Base-by-base conservation (phyloP, 2,113 vertebrate species). In the Monopterus albus region DNA sequence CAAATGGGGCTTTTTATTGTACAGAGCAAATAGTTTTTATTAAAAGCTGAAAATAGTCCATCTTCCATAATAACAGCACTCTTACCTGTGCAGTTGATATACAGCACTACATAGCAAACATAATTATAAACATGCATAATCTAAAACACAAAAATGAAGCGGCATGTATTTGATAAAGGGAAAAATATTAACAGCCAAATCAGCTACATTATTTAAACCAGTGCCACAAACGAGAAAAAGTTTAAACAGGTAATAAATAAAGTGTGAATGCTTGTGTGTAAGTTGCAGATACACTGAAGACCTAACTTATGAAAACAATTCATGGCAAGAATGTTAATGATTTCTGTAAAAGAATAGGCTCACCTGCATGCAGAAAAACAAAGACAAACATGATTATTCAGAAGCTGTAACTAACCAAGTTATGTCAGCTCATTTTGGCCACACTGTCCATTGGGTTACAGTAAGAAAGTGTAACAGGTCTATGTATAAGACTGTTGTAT, bases 121-220 rank as follows among this genome's bases (percentile, higher is more conserved):
- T 31, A 78, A 73, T 57, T 46, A 71, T 52, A 61, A 75, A 85
- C 80, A 89, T 88, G 83, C 90, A 87, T 75, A 82, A 60, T 67
- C 45, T 62, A 78, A 75, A 71, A 80, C 36, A 51, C 40, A 42
- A 31, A 75, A 75, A 69, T 71, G 18, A 80, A 72, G 68, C 31
- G 67, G 66, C 39, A 52, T 56, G 18, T 39, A 39, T 40, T 46
- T 55, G 68, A 81, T 53, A 80, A 39, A 61, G 28, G 53, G 57
- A 46, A 59, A 81, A 79, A 58, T 66, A 71, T 36, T 7, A 76
- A 76, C 58, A 83, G 82, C 75, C 66, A 73, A 33, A 56, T 47
- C 40, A 73, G 73, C 60, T 17, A 35, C 14, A 31, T 65, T 56
- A 61, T 83, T 80, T 78, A 60, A 86, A 85, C 68, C 72, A 65